A percentile compares a stretch with the other conserved stretches of the same genome.
These are phyloP conservation scores for Mustela nigripes DNA, from an alignment of 2,113 vertebrate species.

Conservation along the genomic window DNA sequence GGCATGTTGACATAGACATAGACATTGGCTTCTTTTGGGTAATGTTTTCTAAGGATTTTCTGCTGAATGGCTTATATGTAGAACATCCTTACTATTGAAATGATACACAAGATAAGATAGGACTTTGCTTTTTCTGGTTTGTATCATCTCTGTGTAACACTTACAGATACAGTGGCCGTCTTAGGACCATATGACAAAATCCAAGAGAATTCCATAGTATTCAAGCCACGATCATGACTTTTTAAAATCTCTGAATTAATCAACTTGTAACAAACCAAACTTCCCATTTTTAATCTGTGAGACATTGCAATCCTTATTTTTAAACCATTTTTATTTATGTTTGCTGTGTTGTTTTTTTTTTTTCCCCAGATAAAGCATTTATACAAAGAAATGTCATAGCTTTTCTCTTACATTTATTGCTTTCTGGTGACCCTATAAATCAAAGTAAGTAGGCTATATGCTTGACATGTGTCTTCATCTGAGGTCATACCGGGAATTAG, in stretches of 20 bases:
- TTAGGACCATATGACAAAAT: background rate
- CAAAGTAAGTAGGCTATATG: background rate
- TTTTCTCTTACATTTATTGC: background rate
- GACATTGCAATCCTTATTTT: background rate
- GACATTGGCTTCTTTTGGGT: background rate
- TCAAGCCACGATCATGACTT: background rate
- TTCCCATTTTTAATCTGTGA: slow-evolving; percentile 1
- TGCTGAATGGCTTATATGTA: background rate
- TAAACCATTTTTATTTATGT: background rate
- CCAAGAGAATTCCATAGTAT: background rate
- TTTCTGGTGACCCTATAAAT: background rate
- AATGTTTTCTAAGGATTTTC: background rate
- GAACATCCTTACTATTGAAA: background rate
- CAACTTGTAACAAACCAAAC: background rate
- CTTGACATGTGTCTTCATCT: background rate
- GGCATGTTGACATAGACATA: rapidly evolving
- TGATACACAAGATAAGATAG: background rate
- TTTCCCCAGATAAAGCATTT: background rate
- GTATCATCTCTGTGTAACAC: background rate
- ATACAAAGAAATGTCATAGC: background rate
- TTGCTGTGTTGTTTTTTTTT: background rate
- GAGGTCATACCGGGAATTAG: background rate
- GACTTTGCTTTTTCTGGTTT: background rate
- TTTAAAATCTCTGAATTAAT: background rate
- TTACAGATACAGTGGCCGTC: background rate